These are phyloP conservation scores for Schizothorax lantsangensis DNA, from an alignment of 2,797 vertebrate species.

Conservation along the genomic window DNA sequence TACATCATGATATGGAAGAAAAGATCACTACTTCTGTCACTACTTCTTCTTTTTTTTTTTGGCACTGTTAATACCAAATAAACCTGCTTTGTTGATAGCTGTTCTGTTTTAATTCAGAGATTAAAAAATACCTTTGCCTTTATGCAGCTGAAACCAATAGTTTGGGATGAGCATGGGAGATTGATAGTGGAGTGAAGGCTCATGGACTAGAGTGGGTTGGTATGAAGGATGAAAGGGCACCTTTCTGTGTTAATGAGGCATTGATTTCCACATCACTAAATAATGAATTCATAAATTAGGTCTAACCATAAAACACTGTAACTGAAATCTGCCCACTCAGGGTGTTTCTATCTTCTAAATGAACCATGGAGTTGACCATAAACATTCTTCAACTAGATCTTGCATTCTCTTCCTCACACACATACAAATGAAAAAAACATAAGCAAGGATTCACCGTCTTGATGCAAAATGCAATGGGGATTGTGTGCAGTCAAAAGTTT, in stretches of 20 bases:
- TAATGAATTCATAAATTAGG: constrained; percentile 65
- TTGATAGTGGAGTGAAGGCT: constrained; percentile 23
- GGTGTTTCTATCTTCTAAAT: constrained; percentile 23
- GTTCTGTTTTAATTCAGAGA: constrained; percentile 1
- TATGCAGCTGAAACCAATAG: background rate
- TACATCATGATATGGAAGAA: background rate
- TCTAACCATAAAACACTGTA: constrained; percentile 56
- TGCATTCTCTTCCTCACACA: constrained; percentile 6
- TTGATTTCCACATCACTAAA: constrained; percentile 66
- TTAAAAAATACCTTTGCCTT: background rate
- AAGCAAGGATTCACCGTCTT: background rate
- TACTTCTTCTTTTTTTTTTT: background rate
- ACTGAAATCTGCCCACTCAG: constrained; percentile 56
- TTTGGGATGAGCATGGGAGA: constrained; percentile 19
- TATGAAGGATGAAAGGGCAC: constrained; percentile 56
- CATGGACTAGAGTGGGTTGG: constrained; percentile 19
- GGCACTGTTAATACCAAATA: background rate
- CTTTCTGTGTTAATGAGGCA: constrained; percentile 63
- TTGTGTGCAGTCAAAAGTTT: background rate
- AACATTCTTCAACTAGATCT: constrained; percentile 2
- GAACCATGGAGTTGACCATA: constrained; percentile 23
- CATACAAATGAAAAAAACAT: background rate
- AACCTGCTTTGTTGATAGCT: background rate
- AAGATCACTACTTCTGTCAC: background rate
- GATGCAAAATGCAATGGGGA: background rate